A percentile compares a stretch with the other conserved stretches of the same genome.
phyloP scores from a whole-genome alignment of 2,797 vertebrate species.

The Syndactyla subalaris region DNA sequence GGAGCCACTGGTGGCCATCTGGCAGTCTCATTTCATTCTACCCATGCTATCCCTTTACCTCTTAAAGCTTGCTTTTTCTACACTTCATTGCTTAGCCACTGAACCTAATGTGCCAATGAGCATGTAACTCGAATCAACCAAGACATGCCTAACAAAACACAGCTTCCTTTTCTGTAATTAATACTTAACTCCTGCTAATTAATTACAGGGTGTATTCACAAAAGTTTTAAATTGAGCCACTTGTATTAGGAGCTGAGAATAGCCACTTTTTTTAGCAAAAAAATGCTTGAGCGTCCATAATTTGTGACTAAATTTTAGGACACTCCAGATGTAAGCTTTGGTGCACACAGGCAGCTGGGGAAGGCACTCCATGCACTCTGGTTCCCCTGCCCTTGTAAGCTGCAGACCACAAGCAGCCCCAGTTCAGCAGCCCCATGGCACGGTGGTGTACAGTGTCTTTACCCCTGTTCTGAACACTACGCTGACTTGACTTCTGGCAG shows the following conservation, averaged over 20 bases:
- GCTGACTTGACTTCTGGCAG: neutral
- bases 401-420: neutral
- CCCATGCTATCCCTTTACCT: neutral
- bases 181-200: neutral
- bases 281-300: neutral
- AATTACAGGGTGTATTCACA: neutral
- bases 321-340: neutral
- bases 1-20: neutral
- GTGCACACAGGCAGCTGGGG: neutral
- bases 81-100: neutral
- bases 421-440: neutral
- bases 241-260: neutral
- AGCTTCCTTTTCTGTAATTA: constrained; percentile 2
- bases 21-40: neutral
- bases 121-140: neutral
- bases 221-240: neutral
- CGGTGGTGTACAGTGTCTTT: rapidly evolving
- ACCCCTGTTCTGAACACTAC: neutral
- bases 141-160: neutral
- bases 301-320: neutral
- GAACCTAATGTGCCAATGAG: neutral
- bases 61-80: neutral
- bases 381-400: neutral
- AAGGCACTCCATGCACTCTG: rapidly evolving
- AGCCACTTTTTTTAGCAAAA: neutral